Conservation (phyloP, 2,888 invertebrate genomes). For the Stenodera caucasica region DNA sequence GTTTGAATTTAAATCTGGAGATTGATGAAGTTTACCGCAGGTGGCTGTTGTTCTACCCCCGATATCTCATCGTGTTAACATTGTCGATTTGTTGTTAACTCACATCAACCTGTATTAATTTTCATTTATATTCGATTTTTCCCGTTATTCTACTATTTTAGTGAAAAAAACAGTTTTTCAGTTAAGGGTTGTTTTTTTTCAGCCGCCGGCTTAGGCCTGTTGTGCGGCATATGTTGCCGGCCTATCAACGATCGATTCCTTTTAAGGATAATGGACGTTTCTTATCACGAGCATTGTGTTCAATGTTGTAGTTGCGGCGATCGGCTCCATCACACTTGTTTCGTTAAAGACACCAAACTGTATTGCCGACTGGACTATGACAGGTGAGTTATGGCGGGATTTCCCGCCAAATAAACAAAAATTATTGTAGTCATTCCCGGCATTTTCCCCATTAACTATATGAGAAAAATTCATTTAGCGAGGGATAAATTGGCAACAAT, state of each 20-base stretch:
- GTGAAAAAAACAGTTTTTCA: too few species aligned
- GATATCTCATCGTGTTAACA: background rate
- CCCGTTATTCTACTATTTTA: conserved; percentile 16
- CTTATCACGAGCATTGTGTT: conserved; percentile 77
- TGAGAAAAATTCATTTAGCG: too few species aligned
- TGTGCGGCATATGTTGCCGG: conserved; percentile 71
- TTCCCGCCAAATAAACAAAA: background rate
- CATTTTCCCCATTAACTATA: too few species aligned
- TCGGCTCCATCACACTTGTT: conserved; percentile 73
- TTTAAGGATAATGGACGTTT: conserved; percentile 71
- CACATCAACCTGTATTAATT: background rate
- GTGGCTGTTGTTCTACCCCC: conserved; percentile 43
- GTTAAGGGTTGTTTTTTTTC: conserved; percentile 26
- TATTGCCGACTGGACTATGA: conserved; percentile 81
- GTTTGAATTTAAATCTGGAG: conserved; percentile 38
- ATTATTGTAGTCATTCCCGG: too few species aligned
- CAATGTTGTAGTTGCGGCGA: conserved; percentile 74
- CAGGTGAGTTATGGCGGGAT: conserved; percentile 59
- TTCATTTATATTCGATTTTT: conserved; percentile 5
- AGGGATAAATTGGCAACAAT: too few species aligned
- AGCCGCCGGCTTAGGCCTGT: conserved; percentile 48
- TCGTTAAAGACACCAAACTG: conserved; percentile 71
- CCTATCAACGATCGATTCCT: conserved; percentile 76
- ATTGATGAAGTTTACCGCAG: conserved; percentile 52
- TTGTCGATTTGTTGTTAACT: background rate